Base-by-base conservation (phyloP, 1,140 invertebrate genomes). In the Arctopsyche grandis region DNA sequence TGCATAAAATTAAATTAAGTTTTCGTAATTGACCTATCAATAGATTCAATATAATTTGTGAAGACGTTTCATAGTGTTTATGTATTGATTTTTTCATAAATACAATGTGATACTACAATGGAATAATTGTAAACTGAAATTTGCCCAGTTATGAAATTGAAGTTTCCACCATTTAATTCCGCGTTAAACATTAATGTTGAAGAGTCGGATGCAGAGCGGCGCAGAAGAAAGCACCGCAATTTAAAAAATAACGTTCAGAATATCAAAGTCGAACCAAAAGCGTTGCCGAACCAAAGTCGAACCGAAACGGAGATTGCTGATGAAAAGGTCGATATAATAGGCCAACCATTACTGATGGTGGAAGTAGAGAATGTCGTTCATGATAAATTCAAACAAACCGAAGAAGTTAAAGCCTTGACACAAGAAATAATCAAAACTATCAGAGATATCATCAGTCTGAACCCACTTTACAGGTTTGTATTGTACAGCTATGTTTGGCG, bases 381-480 rank as follows among this genome's bases (percentile, higher is more conserved):
- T 85, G 94, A 98, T 78, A 93, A 95, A 82, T 99, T 97, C 86
- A 91, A 93, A 81, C 94, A 94, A 86, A 98, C 94, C 14, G 96
- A 98, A 86, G 97, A 99, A 91, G 94, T 99, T 21, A 99, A 99
- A 89, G 98, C 98, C 1, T 85, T 99, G 58, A 98, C 96, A 0
- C 97, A 98, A 88, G 98, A 99, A 90, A 93, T 99, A 78, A 98
- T 99, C 9, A 98, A 99, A 88, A 99, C 98, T 0, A 98, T 99
- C 66, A 89, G 97, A 69, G 98, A 99, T 88, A 98, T 99, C 80
- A 98, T 99, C 77, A 94, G 94, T 77, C 91, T 99, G 88, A 99
- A 99, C 91, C 96, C 97, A 1, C 88, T 99, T 24, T 99, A 99
- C 86, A 90, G 90, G 90, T 90, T 78, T 83, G 82, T 71, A 12